Conservation (phyloP, 1,140 invertebrate species). For the Sminthurides bifidus region DNA sequence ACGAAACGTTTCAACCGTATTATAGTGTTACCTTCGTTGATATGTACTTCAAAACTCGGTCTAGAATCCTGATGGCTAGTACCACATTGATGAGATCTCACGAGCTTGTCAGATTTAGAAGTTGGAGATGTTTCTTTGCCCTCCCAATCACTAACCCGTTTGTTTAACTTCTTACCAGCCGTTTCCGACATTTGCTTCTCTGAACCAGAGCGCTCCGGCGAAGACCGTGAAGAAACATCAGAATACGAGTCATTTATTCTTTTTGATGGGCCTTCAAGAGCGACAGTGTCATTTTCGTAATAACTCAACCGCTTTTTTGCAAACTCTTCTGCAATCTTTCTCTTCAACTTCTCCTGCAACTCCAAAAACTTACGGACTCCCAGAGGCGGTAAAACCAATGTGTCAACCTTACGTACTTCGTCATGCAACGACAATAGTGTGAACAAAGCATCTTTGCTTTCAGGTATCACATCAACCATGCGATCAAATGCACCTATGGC, state of each 20-base stretch:
- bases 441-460: constrained; percentile 70
- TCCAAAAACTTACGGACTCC: constrained; percentile 44
- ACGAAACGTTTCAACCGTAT: too few species aligned
- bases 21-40: too few species aligned
- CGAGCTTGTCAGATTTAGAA: too few species aligned
- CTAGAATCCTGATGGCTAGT: too few species aligned
- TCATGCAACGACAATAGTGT: constrained; percentile 60
- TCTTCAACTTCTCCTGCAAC: constrained; percentile 50
- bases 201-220: too few species aligned
- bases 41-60: too few species aligned
- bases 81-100: too few species aligned
- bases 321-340: constrained; percentile 10
- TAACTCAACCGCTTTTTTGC: not conserved
- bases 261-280: not conserved
- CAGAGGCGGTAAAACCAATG: constrained; percentile 44
- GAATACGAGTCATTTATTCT: constrained; percentile 13
- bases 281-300: not conserved
- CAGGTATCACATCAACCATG: constrained; percentile 63
- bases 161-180: too few species aligned
- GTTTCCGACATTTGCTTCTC: too few species aligned
- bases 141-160: too few species aligned
- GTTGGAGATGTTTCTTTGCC: too few species aligned
- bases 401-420: constrained; percentile 41
- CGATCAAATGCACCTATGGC: constrained; percentile 71
- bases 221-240: constrained; percentile 16